These are phyloP conservation scores for Epinotia brunnichana DNA, from an alignment of 2,888 invertebrate species.

Conservation along the genomic window DNA sequence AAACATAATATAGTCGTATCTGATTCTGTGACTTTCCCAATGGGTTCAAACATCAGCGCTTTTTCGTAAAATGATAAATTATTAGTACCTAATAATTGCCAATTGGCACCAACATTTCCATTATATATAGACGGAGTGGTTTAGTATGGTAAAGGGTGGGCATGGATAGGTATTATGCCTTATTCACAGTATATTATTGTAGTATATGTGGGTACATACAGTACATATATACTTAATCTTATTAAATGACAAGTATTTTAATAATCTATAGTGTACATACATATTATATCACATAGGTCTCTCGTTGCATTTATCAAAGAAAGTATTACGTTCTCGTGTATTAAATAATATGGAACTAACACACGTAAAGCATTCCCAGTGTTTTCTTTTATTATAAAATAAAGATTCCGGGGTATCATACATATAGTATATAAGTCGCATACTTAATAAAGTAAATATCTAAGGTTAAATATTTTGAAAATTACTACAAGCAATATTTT, in stretches of 20 bases:
- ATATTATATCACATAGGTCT: neutral
- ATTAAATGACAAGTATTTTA: neutral
- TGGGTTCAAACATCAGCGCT: too few relatives aligned
- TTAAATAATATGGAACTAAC: neutral
- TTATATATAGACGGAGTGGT: neutral
- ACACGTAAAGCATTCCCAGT: slow-evolving; percentile 2
- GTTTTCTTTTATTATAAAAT: neutral
- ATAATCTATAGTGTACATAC: slow-evolving; percentile 8
- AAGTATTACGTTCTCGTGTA: slow-evolving; percentile 15
- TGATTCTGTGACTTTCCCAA: too few relatives aligned
- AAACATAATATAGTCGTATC: too few relatives aligned
- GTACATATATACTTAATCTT: neutral
- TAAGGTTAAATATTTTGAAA: neutral
- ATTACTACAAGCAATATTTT: neutral
- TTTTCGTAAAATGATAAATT: neutral
- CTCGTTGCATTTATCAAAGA: slow-evolving; percentile 22
- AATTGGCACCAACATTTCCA: too few relatives aligned
- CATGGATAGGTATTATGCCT: neutral
- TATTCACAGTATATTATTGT: neutral
- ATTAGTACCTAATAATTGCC: neutral
- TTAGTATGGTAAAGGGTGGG: neutral
- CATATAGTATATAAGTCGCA: neutral
- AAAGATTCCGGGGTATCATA: neutral
- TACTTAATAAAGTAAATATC: neutral
- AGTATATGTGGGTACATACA: neutral